Evolutionary conservation across 2,113 vertebrate species (phyloP), one percentile per base, ranked within the genome.

Genomic region (Suricata suricatta): DNA sequence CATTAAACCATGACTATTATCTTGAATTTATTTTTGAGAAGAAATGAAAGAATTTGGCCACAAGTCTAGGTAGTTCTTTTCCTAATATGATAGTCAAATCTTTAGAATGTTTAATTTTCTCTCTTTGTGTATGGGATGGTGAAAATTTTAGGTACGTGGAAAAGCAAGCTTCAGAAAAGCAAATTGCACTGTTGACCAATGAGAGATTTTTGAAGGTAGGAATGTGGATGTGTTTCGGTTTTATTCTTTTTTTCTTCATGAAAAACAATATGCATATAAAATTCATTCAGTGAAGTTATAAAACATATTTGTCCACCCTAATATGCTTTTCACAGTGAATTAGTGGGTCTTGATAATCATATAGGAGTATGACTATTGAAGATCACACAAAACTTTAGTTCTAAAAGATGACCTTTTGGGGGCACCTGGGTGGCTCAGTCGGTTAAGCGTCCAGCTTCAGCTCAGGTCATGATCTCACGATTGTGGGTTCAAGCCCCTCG

Each of bases 191-290:
- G 27, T 98, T 99, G 93, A 99, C 99, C 0, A 97, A 97, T 95
- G 99, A 99, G 47, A 86, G 25, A 86, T 98, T 98, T 98, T 98
- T 99, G 97, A 99, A 99, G 99, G 99, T 99, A 99, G 85, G 96
- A 94, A 27, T 96, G 25, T 81, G 7, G 80, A 41, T 89, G 10
- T 76, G 19, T 86, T 93, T 91, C 93, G 88, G 13, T 69, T 95
- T 94, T 66, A 68, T 66, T 96, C 38, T n/a, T 74, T 82, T 81
- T 72, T 29, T 31, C 23, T 95, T 84, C 4, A 76, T 92, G 31
- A 50, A 80, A 84, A 97, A 88, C 33, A 84, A 69, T 91, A 77
- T 76, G 4, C 13, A 68, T 2, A 7, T 88, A 71, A 63, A 9
- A 60, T 74, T 79, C 90, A 79, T 47, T 69, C 57, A 57, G 6